phyloP scores from a whole-genome alignment of 2,797 vertebrate species.

The Margarornis squamiger region DNA sequence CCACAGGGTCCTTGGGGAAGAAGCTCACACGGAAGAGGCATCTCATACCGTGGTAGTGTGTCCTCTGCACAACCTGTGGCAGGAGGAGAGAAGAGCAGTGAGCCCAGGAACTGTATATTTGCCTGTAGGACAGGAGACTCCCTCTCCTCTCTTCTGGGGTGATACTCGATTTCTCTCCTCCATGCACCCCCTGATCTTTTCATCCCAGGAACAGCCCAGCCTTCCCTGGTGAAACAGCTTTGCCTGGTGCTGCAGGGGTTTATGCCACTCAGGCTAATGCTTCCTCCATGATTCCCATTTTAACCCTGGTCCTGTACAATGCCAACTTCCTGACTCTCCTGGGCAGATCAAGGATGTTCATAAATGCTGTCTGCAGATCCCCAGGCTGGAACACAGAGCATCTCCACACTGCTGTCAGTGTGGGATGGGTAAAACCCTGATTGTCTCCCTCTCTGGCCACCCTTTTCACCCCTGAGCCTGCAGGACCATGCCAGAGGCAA shows the following conservation, averaged over 20 bases:
- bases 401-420: background rate
- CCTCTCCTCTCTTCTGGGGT: background rate
- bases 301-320: accelerated
- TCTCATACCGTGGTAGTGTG: constrained; percentile 98
- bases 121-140: background rate
- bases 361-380: background rate
- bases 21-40: constrained; percentile 98
- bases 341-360: background rate
- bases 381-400: background rate
- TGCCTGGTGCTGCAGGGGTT: background rate
- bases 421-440: background rate
- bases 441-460: background rate
- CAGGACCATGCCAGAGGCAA: background rate
- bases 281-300: background rate
- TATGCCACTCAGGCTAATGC: background rate
- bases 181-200: background rate
- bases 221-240: background rate
- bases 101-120: background rate
- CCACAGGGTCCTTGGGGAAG: constrained; percentile 97
- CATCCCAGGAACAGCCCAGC: background rate
- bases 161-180: background rate
- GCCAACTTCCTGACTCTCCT: background rate
- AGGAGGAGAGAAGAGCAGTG: background rate
- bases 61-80: constrained; percentile 94
- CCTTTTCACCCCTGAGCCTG: background rate